phyloP scores from a whole-genome alignment of 2,113 vertebrate genomes.

The Felis chaus region DNA sequence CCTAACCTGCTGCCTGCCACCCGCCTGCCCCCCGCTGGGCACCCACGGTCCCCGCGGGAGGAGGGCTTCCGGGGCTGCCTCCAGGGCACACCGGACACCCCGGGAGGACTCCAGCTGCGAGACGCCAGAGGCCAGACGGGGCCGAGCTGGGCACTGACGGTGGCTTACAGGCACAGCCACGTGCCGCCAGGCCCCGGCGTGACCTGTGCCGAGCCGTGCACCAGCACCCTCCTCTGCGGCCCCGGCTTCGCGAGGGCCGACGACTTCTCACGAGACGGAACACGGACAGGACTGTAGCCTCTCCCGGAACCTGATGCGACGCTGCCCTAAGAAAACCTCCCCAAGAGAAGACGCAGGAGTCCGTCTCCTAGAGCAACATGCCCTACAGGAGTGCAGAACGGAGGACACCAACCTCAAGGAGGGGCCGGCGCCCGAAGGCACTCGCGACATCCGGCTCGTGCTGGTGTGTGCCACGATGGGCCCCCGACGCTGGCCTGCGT shows the following conservation, averaged over 20 bases:
- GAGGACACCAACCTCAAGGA: not conserved
- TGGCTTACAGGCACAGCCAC: not conserved
- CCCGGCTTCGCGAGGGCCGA: no score
- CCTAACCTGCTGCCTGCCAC: not conserved
- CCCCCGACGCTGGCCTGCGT: not conserved
- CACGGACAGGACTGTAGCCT: not conserved
- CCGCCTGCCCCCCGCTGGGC: not conserved
- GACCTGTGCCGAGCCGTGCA: not conserved
- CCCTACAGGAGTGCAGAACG: not conserved
- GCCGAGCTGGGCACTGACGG: not conserved
- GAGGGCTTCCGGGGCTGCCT: not conserved
- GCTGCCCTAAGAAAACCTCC: not conserved
- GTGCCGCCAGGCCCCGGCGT: accelerated
- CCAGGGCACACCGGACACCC: not conserved
- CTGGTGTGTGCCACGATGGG: not conserved
- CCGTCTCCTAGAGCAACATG: not conserved
- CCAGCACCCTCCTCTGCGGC: not conserved
- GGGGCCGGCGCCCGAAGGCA: accelerated
- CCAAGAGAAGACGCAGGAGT: not conserved
- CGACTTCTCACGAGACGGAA: not conserved
- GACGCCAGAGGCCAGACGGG: not conserved
- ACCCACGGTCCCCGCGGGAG: not conserved
- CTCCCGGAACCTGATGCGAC: not conserved
- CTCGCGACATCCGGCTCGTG: accelerated
- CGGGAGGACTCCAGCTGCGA: not conserved